A percentile compares a stretch with the other conserved stretches of the same genome.
These are phyloP conservation scores for Anagrus nilaparvatae DNA, from an alignment of 1,140 invertebrate genomes.

Conservation along the genomic window DNA sequence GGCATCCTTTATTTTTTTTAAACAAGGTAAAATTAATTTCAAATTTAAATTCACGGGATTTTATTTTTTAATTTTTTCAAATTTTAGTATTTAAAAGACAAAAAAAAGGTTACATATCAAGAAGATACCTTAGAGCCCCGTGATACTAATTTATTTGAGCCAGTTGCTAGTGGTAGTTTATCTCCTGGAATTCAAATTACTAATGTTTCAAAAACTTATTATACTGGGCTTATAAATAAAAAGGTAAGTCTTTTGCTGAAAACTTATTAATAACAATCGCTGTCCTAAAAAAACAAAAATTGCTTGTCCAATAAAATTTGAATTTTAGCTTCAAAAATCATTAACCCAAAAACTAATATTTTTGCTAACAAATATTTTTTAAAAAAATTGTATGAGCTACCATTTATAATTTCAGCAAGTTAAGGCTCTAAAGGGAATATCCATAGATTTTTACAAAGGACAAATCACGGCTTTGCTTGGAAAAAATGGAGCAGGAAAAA, in stretches of 20 bases:
- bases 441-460: constrained; percentile 51
- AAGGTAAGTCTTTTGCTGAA: too few species aligned
- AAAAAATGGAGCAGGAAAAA: constrained; percentile 75
- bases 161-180: constrained; percentile 17
- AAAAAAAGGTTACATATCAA: neutral
- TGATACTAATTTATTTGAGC: constrained; percentile 30
- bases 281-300: too few species aligned
- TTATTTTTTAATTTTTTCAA: neutral
- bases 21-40: too few species aligned
- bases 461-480: constrained; percentile 65
- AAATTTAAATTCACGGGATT: neutral
- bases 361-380: too few species aligned
- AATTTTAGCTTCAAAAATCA: too few species aligned
- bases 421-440: constrained; percentile 34
- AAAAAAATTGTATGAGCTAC: too few species aligned
- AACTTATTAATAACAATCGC: too few species aligned
- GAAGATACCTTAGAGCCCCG: constrained; percentile 16
- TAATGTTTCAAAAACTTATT: constrained; percentile 34
- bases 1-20: constrained; percentile 45
- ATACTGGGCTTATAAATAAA: constrained; percentile 23
- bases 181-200: constrained; percentile 35
- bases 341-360: too few species aligned
- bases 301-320: too few species aligned
- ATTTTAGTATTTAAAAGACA: constrained; percentile 5
- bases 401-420: constrained; percentile 19